These are phyloP conservation scores for Falco novaeseelandiae DNA, from an alignment of 2,797 vertebrate genomes.

Conservation along the genomic window DNA sequence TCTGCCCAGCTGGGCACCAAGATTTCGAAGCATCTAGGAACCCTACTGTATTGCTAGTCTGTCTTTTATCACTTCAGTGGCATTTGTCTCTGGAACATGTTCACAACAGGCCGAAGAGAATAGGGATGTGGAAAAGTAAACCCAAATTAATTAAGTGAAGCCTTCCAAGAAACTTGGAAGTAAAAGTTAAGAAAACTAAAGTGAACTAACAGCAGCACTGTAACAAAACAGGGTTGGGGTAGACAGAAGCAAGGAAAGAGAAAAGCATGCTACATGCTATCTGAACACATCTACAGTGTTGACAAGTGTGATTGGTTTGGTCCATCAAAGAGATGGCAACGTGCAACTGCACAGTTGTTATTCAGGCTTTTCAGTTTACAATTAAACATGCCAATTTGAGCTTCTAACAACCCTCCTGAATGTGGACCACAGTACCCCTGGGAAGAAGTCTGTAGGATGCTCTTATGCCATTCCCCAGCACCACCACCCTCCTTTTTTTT, in stretches of 20 bases:
- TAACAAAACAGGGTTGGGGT: not conserved
- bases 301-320: not conserved
- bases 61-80: not conserved
- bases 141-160: not conserved
- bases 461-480: not conserved
- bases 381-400: conserved; percentile 14
- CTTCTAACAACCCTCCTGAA: not conserved
- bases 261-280: not conserved
- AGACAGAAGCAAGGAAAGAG: not conserved
- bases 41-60: not conserved
- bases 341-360: not conserved
- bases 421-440: not conserved
- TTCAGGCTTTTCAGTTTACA: not conserved
- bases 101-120: not conserved
- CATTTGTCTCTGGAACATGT: too few relatives aligned
- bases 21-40: not conserved
- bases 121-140: not conserved
- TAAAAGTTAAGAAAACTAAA: not conserved
- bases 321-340: not conserved
- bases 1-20: not conserved
- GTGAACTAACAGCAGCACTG: not conserved
- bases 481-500: rapidly evolving
- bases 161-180: not conserved
- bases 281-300: not conserved
- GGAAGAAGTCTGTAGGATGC: conserved; percentile 15